Base-by-base conservation (phyloP, 1,140 invertebrate genomes). In the Zaprionus davidi region DNA sequence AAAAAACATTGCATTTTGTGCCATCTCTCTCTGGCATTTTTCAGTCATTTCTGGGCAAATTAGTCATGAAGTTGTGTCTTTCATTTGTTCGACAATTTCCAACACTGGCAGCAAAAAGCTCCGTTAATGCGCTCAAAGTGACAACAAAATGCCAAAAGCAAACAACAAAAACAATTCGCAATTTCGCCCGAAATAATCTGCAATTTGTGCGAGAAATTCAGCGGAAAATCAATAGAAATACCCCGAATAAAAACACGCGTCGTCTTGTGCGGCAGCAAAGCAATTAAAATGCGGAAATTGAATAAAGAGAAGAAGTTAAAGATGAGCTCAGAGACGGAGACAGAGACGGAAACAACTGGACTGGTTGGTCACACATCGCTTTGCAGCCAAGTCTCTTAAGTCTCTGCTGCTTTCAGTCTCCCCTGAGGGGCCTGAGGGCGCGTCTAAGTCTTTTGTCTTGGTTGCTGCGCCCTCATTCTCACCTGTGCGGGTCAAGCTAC, bases 1-100 rank as follows among this genome's bases (percentile, higher is more conserved):
- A 73, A 31, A 66, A 78, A 84, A 59, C 55, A 67, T 56, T 76
- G 77, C 73, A 76, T 59, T 76, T 76, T 69, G 83, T 87, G 84
- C 80, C 20, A 49, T 76, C 38, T 49, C 26, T 57, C 67, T 46
- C 69, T 75, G 78, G 80, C 84, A 75, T 76, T 87, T 67, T 88
- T 88, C 77, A 83, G 70, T 78, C 78, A 88, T 81, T 83, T 75
- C 78, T 88, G 59, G 78, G 70, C 80, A 88, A 87, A 87, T 87
- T 87, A 87, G 83, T 87, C 83, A 78, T 81, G 78, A 78, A 83
- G 67, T 84, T 88, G 73, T 75, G 57, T 71, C 78, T 71, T 83
- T 79, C 83, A 87, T 87, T 83, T 86, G 80, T 67, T 46, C 60
- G 62, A 66, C 56, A 79, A 82, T 59, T 78, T 46, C n/a, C 41